Evolutionary conservation across 1,140 invertebrate genomes (phyloP).

Genomic region (Trachymyrmex cornetzi): DNA sequence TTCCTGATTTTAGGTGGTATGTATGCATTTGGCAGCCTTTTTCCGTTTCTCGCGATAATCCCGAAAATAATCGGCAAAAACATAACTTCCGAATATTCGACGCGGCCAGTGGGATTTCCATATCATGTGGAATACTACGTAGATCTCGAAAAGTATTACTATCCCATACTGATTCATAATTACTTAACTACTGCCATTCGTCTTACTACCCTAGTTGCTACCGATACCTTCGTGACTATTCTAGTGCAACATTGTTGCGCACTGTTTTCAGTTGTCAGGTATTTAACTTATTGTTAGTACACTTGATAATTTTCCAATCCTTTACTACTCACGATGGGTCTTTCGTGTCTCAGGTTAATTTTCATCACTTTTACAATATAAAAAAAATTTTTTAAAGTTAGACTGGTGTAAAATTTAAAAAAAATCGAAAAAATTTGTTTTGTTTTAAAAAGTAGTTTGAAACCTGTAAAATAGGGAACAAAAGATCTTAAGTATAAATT

Average conservation of each 20-base stretch:
- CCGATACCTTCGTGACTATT: constrained; percentile 63
- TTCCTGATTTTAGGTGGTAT: constrained; percentile 1
- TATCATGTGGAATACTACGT: constrained; percentile 71
- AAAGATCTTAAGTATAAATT: too few species aligned
- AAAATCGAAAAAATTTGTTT: too few species aligned
- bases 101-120: constrained; percentile 64
- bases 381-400: too few species aligned
- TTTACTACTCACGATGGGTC: too few species aligned
- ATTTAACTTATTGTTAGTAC: not conserved
- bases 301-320: too few species aligned
- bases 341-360: too few species aligned
- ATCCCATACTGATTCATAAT: constrained; percentile 65
- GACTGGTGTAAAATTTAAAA: too few species aligned
- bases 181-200: constrained; percentile 64
- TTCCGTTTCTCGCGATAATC: not conserved
- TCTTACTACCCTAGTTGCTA: constrained; percentile 65
- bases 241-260: constrained; percentile 71
- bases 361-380: too few species aligned
- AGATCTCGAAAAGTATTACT: constrained; percentile 71
- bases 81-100: constrained; percentile 23
- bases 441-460: too few species aligned
- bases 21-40: constrained; percentile 28
- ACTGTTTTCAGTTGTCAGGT: constrained; percentile 71
- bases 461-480: too few species aligned
- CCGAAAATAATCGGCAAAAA: constrained; percentile 18